These are phyloP conservation scores for Characodon lateralis DNA, from an alignment of 2,797 vertebrate species.

Conservation along the genomic window DNA sequence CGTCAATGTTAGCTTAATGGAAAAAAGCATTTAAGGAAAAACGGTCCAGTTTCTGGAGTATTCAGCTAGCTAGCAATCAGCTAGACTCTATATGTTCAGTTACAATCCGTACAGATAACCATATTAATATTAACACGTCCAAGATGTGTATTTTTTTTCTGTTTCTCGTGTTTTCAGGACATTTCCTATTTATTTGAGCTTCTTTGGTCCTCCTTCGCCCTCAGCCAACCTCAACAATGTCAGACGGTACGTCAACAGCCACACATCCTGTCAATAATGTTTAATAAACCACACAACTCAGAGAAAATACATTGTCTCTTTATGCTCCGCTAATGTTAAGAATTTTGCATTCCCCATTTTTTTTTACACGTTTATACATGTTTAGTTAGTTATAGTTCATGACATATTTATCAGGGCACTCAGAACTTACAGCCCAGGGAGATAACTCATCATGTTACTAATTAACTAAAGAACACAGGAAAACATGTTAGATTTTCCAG, in stretches of 20 bases:
- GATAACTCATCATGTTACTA: not conserved
- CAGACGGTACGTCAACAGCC: slow-evolving; percentile 55
- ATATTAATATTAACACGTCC: not conserved
- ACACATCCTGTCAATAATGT: slow-evolving; percentile 1
- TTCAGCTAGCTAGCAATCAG: not conserved
- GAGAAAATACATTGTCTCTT: not conserved
- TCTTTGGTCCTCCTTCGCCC: not conserved
- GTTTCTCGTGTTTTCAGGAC: slow-evolving; percentile 16
- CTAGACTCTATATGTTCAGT: too few species aligned
- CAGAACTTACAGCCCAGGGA: not conserved
- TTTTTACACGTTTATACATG: not conserved
- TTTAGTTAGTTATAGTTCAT: not conserved
- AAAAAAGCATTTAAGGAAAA: not conserved
- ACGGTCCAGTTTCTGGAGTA: too few species aligned
- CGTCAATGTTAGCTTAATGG: not conserved
- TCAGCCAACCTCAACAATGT: slow-evolving; percentile 45
- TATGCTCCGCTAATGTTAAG: not conserved
- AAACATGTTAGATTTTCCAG: not conserved
- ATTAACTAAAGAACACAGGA: slow-evolving; percentile 1
- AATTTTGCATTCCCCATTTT: too few species aligned
- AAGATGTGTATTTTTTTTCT: not conserved
- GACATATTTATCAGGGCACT: not conserved
- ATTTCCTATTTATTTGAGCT: not conserved
- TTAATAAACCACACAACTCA: not conserved
- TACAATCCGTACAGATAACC: not conserved